Percentiles rank a stretch among this genome's conserved stretches.
Evolutionary conservation across 2,113 vertebrate genomes (phyloP).

Genomic region (Pseudopipra pipra): DNA sequence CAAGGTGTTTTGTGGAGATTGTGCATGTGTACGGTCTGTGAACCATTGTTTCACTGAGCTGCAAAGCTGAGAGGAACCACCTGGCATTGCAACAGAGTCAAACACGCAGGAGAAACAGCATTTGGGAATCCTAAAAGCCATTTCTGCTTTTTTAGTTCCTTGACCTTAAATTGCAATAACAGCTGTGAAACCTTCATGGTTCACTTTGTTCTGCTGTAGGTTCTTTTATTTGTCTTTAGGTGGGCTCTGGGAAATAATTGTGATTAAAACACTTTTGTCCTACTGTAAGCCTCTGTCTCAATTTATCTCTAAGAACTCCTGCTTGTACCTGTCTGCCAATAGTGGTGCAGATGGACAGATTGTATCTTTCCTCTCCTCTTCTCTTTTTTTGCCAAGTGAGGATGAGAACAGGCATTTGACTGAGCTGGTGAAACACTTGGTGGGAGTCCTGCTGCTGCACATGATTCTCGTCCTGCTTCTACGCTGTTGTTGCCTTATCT

Average conservation of each 20-base stretch:
- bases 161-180: background rate
- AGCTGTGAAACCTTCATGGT: accelerated
- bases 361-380: background rate
- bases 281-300: background rate
- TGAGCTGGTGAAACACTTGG: background rate
- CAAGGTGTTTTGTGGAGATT: background rate
- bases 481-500: accelerated
- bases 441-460: background rate
- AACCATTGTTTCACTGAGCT: background rate
- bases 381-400: background rate
- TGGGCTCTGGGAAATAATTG: background rate
- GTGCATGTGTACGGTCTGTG: background rate
- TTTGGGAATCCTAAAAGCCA: background rate
- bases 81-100: background rate
- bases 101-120: background rate
- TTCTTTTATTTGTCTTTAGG: background rate
- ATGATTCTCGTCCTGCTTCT: background rate
- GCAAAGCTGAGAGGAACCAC: background rate
- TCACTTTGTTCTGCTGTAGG: background rate
- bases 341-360: background rate
- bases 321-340: background rate
- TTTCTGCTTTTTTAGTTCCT: background rate
- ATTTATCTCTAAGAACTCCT: background rate
- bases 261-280: background rate
- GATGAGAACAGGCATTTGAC: background rate